Base-by-base conservation (phyloP, 2,113 vertebrate genomes). In the Gavialis gangeticus region DNA sequence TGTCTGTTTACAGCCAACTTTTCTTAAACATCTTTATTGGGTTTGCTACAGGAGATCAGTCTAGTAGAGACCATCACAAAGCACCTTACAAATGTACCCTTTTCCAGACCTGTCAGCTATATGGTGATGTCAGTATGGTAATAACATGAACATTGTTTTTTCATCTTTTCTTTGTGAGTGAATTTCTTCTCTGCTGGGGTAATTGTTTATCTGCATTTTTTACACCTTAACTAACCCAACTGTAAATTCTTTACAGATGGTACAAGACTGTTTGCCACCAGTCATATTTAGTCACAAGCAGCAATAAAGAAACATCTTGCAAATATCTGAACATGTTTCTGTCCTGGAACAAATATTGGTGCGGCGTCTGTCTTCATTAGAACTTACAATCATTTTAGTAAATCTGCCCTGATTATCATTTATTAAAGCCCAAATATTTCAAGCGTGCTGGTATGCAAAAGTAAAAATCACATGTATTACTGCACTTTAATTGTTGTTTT, bases 21-120 rank as follows among this genome's bases (percentile, higher is more conserved):
- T 56, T 81, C 57, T 56, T 85, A 75, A 22, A 64, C 56, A 25
- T 2, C 25, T 28, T 63, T 87, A 34, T 19, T 55, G 56, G 17
- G 69, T 57, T 10, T 85, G 54, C 59, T 46, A 37, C 28, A 91
- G 88, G 86, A 75, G 55, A 88, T 5, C 17, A 73, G 64, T n/a
- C 0, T 37, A 46, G 46, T 46, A 82, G 58, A 4, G 15, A 75
- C 4, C 63, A 56, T 71, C 2, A 4, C 58, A 86, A 28, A 71
- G 71, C 24, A 34, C 1, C 56, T 69, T 0, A 0, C 2, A 0
- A 87, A 71, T 81, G 37, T 17, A 19, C 14, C 34, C 34, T 12
- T 86, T 80, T 73, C 73, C 19, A 27, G 62, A 34, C 27, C 34
- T 54, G 66, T 16, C 58, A 85, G 62, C 62, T 14, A 24, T 37